These are phyloP conservation scores for Gopherus evgoodei DNA, from an alignment of 2,113 vertebrate genomes.

Conservation along the genomic window DNA sequence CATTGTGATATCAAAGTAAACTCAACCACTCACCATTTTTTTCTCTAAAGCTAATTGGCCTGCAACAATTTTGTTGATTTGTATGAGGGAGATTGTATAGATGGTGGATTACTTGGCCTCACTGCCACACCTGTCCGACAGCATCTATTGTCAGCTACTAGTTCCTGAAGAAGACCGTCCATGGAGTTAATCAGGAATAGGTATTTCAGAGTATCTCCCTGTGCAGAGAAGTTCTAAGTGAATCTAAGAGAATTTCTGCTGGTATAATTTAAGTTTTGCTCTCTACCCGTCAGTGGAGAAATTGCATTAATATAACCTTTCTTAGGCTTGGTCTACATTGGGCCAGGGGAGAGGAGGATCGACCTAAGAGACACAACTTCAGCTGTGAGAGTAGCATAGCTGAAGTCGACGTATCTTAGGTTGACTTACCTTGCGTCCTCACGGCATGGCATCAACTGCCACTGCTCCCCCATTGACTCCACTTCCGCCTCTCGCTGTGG, in stretches of 20 bases:
- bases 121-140: neutral
- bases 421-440: no score
- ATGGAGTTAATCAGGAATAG: neutral
- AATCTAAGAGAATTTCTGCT: neutral
- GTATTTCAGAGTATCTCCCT: neutral
- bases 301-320: neutral
- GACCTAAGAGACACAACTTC: no score
- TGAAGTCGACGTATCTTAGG: no score
- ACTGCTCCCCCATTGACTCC: no score
- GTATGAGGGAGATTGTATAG: neutral
- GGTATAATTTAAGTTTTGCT: neutral
- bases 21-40: neutral
- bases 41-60: neutral
- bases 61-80: neutral
- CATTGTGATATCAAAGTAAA: neutral
- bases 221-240: neutral
- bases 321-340: neutral
- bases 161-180: neutral
- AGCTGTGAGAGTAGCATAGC: no score
- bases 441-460: no score
- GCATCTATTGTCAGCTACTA: neutral
- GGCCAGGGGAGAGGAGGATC: no score
- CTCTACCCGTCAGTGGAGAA: neutral
- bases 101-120: neutral
- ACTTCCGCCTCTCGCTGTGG: no score